phyloP scores from a whole-genome alignment of 1,140 invertebrate genomes.

The Caenorhabditis latens region DNA sequence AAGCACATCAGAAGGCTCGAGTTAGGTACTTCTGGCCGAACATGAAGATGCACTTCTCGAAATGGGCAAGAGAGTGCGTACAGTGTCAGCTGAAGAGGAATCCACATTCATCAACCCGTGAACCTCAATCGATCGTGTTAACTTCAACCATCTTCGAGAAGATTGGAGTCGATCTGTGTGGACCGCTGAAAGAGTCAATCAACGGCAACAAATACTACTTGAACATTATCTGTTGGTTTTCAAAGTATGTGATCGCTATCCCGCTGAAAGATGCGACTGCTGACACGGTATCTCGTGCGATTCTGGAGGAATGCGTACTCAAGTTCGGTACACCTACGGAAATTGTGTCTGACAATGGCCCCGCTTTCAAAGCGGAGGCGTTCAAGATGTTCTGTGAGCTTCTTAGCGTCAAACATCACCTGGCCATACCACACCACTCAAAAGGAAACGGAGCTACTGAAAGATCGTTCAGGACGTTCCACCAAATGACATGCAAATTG shows the following conservation, averaged over 20 bases:
- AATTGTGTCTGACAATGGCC: conserved; percentile 29
- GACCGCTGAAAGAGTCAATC: neutral
- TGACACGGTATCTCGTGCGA: neutral
- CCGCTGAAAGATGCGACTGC: neutral
- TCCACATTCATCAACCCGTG: neutral
- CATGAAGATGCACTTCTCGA: neutral
- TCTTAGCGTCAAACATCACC: neutral
- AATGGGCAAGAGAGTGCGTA: neutral
- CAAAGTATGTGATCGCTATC: conserved; percentile 13
- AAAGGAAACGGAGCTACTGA: conserved; percentile 50
- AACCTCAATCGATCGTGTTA: neutral
- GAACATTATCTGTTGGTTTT: conserved; percentile 50
- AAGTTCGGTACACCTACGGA: conserved; percentile 20
- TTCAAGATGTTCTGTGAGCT: neutral
- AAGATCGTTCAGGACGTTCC: conserved; percentile 17
- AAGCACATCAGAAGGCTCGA: neutral
- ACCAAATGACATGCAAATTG: neutral
- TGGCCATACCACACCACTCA: conserved; percentile 7
- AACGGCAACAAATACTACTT: conserved; percentile 29
- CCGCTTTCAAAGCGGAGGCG: neutral
- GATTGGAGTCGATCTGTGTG: conserved; percentile 42
- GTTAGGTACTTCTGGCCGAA: conserved; percentile 34
- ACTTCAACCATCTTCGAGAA: neutral
- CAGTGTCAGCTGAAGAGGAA: conserved; percentile 32
- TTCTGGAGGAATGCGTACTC: conserved; percentile 8